A percentile compares a stretch with the other conserved stretches of the same genome.
phyloP scores from a whole-genome alignment of 2,888 invertebrate genomes.

The Hemaris fuciformis region DNA sequence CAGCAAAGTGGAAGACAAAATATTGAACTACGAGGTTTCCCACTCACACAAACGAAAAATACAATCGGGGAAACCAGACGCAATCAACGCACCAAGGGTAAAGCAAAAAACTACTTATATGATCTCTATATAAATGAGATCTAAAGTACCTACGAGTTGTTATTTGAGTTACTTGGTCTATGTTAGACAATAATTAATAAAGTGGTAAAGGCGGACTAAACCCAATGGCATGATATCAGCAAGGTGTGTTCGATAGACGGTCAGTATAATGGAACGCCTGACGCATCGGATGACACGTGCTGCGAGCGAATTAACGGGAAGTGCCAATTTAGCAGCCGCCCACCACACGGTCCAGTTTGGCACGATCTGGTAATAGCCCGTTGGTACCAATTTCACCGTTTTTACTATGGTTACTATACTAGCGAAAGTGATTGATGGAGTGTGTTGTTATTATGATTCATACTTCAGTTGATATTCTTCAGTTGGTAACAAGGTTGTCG shows the following conservation, averaged over 20 bases:
- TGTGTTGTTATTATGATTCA: neutral
- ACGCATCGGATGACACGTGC: slow-evolving; percentile 23
- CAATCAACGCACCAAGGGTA: too few species aligned
- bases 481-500: too few species aligned
- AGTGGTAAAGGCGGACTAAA: neutral
- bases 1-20: too few species aligned
- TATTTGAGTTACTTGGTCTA: too few species aligned
- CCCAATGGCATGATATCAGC: neutral
- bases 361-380: slow-evolving; percentile 31
- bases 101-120: too few species aligned
- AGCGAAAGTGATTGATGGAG: neutral
- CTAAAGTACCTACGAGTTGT: too few species aligned
- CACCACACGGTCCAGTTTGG: slow-evolving; percentile 30
- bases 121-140: too few species aligned
- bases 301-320: slow-evolving; percentile 42
- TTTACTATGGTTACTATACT: neutral
- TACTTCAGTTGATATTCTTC: too few species aligned
- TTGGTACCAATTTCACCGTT: slow-evolving; percentile 23
- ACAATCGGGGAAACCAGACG: too few species aligned
- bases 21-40: too few species aligned
- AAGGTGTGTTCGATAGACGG: slow-evolving; percentile 19
- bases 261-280: neutral
- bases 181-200: neutral
- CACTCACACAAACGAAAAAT: too few species aligned
- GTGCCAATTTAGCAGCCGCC: slow-evolving; percentile 52